Evolutionary conservation across 2,113 vertebrate genomes (phyloP).

Genomic region (Oncorhynchus mykiss): DNA sequence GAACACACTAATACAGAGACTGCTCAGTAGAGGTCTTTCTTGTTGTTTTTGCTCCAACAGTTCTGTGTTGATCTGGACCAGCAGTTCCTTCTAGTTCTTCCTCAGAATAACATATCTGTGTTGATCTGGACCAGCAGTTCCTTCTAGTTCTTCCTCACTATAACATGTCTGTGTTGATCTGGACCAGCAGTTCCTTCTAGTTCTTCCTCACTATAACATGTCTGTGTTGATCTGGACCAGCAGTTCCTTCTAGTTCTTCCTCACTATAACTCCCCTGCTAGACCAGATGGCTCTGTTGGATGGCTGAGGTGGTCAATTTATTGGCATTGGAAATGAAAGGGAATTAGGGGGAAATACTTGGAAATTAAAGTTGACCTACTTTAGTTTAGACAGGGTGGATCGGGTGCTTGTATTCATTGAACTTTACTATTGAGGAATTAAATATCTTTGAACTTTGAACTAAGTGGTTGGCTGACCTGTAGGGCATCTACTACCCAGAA

Average conservation of each 20-base stretch:
- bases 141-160: conserved; percentile 19
- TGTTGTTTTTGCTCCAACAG: conserved; percentile 19
- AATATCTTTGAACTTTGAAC: not conserved
- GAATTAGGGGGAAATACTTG: too few relatives aligned
- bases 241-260: conserved; percentile 23
- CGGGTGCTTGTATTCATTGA: not conserved
- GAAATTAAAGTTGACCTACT: not conserved
- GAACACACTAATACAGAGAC: not conserved
- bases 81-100: too few relatives aligned
- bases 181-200: too few relatives aligned
- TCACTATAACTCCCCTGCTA: not conserved
- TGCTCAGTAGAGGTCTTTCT: not conserved
- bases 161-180: too few relatives aligned
- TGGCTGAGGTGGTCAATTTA: conserved; percentile 30
- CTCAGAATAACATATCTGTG: conserved; percentile 6
- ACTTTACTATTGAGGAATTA: not conserved
- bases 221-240: conserved; percentile 38
- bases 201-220: not conserved
- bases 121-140: conserved; percentile 38
- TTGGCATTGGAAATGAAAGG: not conserved
- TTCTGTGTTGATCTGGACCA: too few relatives aligned
- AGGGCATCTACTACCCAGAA: not conserved
- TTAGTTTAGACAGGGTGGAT: not conserved
- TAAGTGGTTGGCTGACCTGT: not conserved
- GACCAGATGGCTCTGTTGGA: conserved; percentile 41